Conservation (phyloP, 2,113 vertebrate species). For the Condylura cristata region DNA sequence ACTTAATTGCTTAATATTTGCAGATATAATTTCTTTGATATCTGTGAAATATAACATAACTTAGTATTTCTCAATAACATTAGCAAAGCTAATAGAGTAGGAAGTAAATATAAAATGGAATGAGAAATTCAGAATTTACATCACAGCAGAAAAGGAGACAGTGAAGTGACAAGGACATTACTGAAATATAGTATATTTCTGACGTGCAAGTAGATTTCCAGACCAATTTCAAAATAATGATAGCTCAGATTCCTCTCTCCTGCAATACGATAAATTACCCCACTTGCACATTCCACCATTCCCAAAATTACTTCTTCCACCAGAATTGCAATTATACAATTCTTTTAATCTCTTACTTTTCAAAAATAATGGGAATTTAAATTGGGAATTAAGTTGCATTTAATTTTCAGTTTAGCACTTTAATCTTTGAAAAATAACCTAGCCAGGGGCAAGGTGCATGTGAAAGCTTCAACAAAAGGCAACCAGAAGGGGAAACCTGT, state of each 20-base stretch:
- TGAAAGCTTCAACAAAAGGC: conserved; percentile 16
- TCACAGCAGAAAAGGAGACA: conserved; percentile 34
- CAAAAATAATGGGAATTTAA: conserved; percentile 40
- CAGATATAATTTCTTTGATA: conserved; percentile 41
- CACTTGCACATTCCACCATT: neutral
- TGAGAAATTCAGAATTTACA: neutral
- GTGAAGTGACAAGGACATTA: conserved; percentile 23
- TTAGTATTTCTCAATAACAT: conserved; percentile 33
- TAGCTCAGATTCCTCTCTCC: neutral
- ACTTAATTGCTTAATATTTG: conserved; percentile 5
- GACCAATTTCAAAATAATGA: conserved; percentile 40
- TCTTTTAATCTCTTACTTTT: conserved; percentile 40
- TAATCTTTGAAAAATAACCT: conserved; percentile 52
- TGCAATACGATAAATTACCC: neutral
- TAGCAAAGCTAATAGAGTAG: neutral
- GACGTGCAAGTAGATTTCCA: conserved; percentile 31
- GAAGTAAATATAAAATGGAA: conserved; percentile 10
- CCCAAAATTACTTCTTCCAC: conserved; percentile 27
- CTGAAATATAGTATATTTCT: conserved; percentile 16
- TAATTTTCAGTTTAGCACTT: conserved; percentile 56
- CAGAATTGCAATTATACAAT: conserved; percentile 7
- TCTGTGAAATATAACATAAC: neutral
- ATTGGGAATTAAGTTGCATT: conserved; percentile 55
- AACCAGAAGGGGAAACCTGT: neutral
- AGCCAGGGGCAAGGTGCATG: neutral